These are phyloP conservation scores for Dryobota labecula DNA, from an alignment of 2,888 invertebrate genomes.

Conservation along the genomic window DNA sequence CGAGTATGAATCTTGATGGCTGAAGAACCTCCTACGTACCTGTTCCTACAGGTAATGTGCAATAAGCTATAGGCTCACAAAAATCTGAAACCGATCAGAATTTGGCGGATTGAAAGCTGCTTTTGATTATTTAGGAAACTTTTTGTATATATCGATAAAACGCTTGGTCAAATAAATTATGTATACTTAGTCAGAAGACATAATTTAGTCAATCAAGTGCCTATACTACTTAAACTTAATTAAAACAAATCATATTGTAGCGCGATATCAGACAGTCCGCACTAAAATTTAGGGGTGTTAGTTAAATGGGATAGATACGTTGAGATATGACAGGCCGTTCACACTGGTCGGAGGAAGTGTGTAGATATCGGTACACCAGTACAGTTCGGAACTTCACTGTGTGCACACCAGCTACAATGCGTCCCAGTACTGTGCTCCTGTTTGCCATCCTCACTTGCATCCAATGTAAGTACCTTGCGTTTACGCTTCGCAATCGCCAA, in stretches of 20 bases:
- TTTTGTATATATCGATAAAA: not conserved
- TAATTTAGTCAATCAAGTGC: not conserved
- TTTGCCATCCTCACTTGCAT: slow-evolving; percentile 68
- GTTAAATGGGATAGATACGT: slow-evolving; percentile 72
- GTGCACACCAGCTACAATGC: slow-evolving; percentile 62
- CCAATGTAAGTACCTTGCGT: slow-evolving; percentile 72
- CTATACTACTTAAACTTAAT: not conserved
- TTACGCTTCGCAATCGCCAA: slow-evolving; percentile 22
- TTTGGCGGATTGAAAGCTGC: not conserved
- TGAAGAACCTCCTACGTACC: not conserved
- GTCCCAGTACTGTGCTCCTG: slow-evolving; percentile 56
- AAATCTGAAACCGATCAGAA: not conserved
- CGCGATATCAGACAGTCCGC: slow-evolving; percentile 58
- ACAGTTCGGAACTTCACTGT: slow-evolving; percentile 61
- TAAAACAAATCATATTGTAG: slow-evolving; percentile 43
- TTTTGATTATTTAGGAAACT: not conserved
- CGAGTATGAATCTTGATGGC: not conserved
- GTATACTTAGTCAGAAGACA: not conserved
- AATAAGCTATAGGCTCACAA: not conserved
- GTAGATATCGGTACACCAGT: slow-evolving; percentile 75
- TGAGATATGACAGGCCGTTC: slow-evolving; percentile 82
- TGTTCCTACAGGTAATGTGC: not conserved
- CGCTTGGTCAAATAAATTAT: not conserved
- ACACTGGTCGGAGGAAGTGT: slow-evolving; percentile 79
- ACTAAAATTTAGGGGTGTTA: slow-evolving; percentile 72